phyloP scores from a whole-genome alignment of 2,113 vertebrate species.

The Cisticola juncidis region DNA sequence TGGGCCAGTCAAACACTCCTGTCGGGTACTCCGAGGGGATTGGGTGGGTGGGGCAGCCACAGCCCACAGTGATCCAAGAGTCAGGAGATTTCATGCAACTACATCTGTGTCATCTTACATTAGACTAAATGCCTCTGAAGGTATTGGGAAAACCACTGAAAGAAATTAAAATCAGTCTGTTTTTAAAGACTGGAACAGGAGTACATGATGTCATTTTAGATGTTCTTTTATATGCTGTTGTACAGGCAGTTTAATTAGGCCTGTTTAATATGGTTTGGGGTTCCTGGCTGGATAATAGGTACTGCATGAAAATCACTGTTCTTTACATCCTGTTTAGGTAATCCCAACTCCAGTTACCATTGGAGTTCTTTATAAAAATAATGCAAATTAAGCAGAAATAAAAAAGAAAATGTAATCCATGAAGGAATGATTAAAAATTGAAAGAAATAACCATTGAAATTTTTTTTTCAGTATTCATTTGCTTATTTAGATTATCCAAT shows the following conservation, averaged over 20 bases:
- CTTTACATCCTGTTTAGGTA: background rate
- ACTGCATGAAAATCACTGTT: background rate
- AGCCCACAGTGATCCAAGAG: background rate
- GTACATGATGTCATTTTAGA: background rate
- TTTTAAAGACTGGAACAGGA: background rate
- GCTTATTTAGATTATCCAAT: background rate
- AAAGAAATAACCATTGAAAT: background rate
- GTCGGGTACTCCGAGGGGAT: too few relatives aligned
- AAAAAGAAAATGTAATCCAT: background rate
- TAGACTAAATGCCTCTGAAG: background rate
- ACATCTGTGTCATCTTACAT: background rate
- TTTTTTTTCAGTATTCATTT: background rate
- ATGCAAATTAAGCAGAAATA: background rate
- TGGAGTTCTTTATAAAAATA: background rate
- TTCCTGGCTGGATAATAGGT: background rate
- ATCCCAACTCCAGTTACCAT: background rate
- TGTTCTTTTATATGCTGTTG: too few relatives aligned
- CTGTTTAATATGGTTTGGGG: background rate
- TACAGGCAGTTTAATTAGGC: background rate
- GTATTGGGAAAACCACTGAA: background rate
- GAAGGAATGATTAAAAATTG: background rate
- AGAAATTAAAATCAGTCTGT: background rate
- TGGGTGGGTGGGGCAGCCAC: accelerated
- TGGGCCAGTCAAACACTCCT: background rate
- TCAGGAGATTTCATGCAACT: background rate